Base-by-base conservation (phyloP, 2,113 vertebrate genomes). In the Phoxinus phoxinus region DNA sequence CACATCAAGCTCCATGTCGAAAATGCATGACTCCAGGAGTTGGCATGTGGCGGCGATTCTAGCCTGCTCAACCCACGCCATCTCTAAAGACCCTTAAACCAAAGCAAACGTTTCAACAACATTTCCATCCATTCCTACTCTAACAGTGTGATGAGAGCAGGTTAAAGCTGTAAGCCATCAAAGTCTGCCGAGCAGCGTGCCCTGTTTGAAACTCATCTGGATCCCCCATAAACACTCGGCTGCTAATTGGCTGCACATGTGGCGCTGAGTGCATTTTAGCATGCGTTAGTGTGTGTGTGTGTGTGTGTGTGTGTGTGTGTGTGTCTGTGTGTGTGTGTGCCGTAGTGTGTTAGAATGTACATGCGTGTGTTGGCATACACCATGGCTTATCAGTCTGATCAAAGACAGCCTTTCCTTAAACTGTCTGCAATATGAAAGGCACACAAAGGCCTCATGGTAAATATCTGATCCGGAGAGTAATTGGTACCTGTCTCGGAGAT, bases 401-500 rank as follows among this genome's bases (percentile, higher is more conserved):
- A 96, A 96, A 91, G 96, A 94, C 37, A 92, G 95, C 93, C 95
- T 94, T 91, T 73, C 93, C 90, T 90, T 94, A 94, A 93, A 91
- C 92, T 93, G 95, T 93, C 92, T 81, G 41, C 93, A 79, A 94
- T 93, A 93, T 93, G 93, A 94, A 95, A 92, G 85, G 92, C 89
- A 89, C 91, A 92, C 90, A 90, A 91, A 94, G 92, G 94, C 93
- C 94, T 95, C 94, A 94, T 92, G 92, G 93, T 86, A 95, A 96
- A 96, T 95, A 95, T 96, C 95, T 95, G 95, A 95, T 95, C 95
- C 89, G 93, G 93, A 82, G 95, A 90, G 92, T 96, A 96, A 96
- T 96, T 95, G 94, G 94, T 95, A 94, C 94, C 92, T 94, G 96
- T 93, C 94, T 96, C 92, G 91, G 94, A 95, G 93, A 89, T 91